These are phyloP conservation scores for Bergia puertoricense DNA, from an alignment of 92 coral and sea anemone genomes.

Conservation along the genomic window DNA sequence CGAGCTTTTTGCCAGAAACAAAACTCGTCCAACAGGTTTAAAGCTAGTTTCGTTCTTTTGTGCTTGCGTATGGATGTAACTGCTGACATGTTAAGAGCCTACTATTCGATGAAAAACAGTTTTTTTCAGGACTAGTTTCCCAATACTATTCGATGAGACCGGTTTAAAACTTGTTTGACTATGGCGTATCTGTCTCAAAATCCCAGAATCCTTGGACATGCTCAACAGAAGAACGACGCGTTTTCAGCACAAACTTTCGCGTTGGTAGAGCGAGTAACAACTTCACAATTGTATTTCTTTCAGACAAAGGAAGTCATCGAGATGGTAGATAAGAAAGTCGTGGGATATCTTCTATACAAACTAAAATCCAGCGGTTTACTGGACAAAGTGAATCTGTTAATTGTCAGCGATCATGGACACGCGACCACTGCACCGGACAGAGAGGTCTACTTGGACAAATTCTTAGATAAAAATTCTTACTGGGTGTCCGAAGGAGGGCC, in stretches of 20 bases:
- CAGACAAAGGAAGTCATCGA: conserved; percentile 39
- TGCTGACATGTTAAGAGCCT: no score
- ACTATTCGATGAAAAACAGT: no score
- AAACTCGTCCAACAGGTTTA: no score
- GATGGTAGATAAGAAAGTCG: conserved; percentile 55
- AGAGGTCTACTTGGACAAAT: conserved; percentile 58
- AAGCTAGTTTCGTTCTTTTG: background rate
- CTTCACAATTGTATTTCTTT: background rate
- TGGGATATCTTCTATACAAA: conserved; percentile 66
- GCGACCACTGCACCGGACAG: conserved; percentile 56
- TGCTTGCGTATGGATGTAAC: background rate
- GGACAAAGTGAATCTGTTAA: conserved; percentile 69
- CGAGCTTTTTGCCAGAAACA: background rate
- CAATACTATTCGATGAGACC: no score
- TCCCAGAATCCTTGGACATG: no score
- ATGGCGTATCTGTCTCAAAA: no score
- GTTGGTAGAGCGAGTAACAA: background rate
- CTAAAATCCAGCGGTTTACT: conserved; percentile 45
- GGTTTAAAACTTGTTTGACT: no score
- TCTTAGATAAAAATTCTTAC: conserved; percentile 52
- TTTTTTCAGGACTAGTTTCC: no score
- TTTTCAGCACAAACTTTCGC: no score
- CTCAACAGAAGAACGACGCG: no score
- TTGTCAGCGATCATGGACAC: conserved; percentile 87
- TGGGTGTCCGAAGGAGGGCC: conserved; percentile 36